Base-by-base conservation (phyloP, 1,140 invertebrate genomes). In the Portunus trituberculatus region DNA sequence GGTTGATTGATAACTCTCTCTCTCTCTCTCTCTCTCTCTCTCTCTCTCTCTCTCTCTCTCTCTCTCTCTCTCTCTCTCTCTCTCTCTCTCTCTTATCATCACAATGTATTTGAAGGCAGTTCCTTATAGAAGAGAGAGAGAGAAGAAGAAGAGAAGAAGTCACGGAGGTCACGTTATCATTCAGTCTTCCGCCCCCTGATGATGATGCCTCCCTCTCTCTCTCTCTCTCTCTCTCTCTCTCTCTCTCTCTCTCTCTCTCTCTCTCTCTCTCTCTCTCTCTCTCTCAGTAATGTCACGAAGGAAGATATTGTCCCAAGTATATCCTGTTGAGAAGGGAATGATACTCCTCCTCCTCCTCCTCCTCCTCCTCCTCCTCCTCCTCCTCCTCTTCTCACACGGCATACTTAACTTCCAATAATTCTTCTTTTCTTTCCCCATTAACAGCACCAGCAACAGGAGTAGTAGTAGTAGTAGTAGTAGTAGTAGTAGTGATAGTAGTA, bases 191-290 rank as follows among this genome's bases (percentile, higher is more conserved):
- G 67, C 67, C 25, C 67, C 67, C 20, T 7, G 4, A 39, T 39
- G 39, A 39, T 39, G 16, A 29, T 88, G 16, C 7, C 86, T 88
- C 86, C 32, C 86, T 88, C 86, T 88, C 86, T 45, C 86, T 88
- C 31, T 88, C 86, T 88, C 86, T 88, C 86, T 88, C 86, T 31
- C 31, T 88, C 86, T 88, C 86, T 88, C 86, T 88, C 86, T 88
- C 86, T 88, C 86, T 45, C 86, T 88, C 31, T 88, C 86, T 88
- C 86, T 88, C 86, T 88, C 86, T 88, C 86, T 88, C 86, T 88
- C 86, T 88, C 86, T 88, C 86, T 88, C 84, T 88, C 67, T 76
- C 67, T 76, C 67, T 76, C 67, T 76, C 67, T 88, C 86, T 88
- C 86, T 88, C 86, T 88, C 67, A 39, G 39, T 39, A 76, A 76